Conservation (phyloP, 2,888 invertebrate species). For the Apamea anceps region DNA sequence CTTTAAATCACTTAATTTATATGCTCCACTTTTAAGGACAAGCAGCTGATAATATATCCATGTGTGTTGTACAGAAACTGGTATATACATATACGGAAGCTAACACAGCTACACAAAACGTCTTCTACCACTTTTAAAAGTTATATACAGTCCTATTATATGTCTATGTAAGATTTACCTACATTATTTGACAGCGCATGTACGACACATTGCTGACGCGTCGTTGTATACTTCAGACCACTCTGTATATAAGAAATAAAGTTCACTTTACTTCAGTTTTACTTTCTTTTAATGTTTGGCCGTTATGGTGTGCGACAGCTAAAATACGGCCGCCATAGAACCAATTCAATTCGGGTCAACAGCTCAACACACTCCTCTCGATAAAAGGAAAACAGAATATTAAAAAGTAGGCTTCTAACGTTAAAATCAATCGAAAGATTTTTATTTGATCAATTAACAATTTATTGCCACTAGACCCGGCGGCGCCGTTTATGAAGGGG, state of each 20-base stretch:
- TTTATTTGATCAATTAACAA: slow-evolving; percentile 10
- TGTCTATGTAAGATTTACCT: no score
- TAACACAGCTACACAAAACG: not conserved
- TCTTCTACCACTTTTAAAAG: not conserved
- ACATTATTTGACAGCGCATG: not conserved
- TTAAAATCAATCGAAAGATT: no score
- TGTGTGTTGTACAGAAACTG: slow-evolving; percentile 8
- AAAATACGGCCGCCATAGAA: not conserved
- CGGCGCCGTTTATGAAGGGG: not conserved
- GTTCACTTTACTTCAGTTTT: not conserved
- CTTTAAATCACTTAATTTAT: not conserved
- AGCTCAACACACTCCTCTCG: not conserved
- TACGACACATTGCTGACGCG: not conserved
- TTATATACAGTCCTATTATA: not conserved
- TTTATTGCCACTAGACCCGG: not conserved
- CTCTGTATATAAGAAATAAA: not conserved
- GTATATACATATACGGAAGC: slow-evolving; percentile 4
- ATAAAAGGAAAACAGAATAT: no score
- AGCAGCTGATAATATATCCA: not conserved
- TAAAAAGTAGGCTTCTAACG: no score
- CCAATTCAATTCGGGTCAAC: slow-evolving; percentile 10
- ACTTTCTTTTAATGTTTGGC: slow-evolving; percentile 1
- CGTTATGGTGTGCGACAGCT: not conserved
- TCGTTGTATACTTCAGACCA: not conserved
- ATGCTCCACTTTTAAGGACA: slow-evolving; percentile 1